These are phyloP conservation scores for Carposina sasakii DNA, from an alignment of 1,140 invertebrate species.

Conservation along the genomic window DNA sequence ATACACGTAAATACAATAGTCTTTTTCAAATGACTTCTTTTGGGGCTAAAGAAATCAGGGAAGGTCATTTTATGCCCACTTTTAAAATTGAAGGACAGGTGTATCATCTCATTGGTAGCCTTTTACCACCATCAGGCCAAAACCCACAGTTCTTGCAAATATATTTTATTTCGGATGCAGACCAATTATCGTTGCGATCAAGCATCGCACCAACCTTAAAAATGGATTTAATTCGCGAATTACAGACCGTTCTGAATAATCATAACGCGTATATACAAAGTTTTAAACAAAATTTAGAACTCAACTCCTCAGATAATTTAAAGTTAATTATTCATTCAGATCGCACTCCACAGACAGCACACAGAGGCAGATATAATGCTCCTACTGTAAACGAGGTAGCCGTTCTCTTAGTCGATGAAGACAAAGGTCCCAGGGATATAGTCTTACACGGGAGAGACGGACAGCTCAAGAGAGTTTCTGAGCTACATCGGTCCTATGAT, in stretches of 20 bases:
- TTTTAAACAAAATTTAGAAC: conserved; percentile 33
- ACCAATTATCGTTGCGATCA: conserved; percentile 27
- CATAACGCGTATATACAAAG: conserved; percentile 28
- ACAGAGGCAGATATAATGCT: conserved; percentile 42
- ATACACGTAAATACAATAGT: conserved; percentile 27
- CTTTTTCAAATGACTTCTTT: conserved; percentile 28
- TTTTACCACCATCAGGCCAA: conserved; percentile 23
- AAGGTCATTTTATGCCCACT: conserved; percentile 14
- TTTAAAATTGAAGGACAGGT: conserved; percentile 24
- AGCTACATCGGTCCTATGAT: conserved; percentile 44
- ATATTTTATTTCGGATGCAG: conserved; percentile 25
- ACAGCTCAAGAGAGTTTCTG: conserved; percentile 27
- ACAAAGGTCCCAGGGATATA: conserved; percentile 38
- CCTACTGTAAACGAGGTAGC: conserved; percentile 44
- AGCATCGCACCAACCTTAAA: conserved; percentile 28
- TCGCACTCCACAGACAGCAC: conserved; percentile 37
- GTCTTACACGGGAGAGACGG: conserved; percentile 31
- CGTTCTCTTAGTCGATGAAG: conserved; percentile 41
- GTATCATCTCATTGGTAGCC: conserved; percentile 17
- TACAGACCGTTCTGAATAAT: conserved; percentile 23
- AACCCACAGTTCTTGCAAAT: conserved; percentile 22
- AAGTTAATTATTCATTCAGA: conserved; percentile 44
- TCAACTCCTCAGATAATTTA: conserved; percentile 27
- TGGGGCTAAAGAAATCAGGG: conserved; percentile 21
- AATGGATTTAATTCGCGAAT: conserved; percentile 29